Conservation (phyloP, 2,888 invertebrate species). For the Nomada ruficornis region DNA sequence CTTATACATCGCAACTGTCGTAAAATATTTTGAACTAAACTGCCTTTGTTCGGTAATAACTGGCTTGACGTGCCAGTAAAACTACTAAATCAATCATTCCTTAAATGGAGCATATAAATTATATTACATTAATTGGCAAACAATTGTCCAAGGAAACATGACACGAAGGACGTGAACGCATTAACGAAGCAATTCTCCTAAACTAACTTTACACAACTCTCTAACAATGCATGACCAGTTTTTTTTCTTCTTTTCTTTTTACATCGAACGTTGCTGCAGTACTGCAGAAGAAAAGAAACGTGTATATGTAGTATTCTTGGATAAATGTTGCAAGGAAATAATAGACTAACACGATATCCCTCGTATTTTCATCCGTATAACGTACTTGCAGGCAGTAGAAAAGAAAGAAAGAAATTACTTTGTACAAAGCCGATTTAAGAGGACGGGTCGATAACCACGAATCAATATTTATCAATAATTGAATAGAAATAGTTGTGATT, state of each 20-base stretch:
- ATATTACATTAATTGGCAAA: slow-evolving; percentile 57
- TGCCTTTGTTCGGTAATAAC: too few species aligned
- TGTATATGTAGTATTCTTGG: background rate
- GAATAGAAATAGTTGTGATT: slow-evolving; percentile 29
- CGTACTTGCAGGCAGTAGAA: slow-evolving; percentile 20
- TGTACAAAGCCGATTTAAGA: slow-evolving; percentile 46
- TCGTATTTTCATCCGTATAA: slow-evolving; percentile 7
- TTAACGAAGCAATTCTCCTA: slow-evolving; percentile 42
- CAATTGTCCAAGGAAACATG: slow-evolving; percentile 54
- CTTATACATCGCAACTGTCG: background rate
- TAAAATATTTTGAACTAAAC: background rate
- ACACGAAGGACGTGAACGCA: slow-evolving; percentile 50
- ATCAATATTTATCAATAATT: slow-evolving; percentile 32
- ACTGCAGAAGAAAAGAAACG: slow-evolving; percentile 26
- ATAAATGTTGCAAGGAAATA: slow-evolving; percentile 36
- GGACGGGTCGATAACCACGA: slow-evolving; percentile 53
- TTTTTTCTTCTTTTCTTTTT: slow-evolving; percentile 23
- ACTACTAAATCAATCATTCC: slow-evolving; percentile 27
- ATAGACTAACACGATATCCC: slow-evolving; percentile 5
- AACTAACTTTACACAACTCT: slow-evolving; percentile 49
- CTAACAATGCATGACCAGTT: slow-evolving; percentile 42
- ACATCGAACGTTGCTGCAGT: slow-evolving; percentile 20
- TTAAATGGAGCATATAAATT: slow-evolving; percentile 44
- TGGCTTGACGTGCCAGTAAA: slow-evolving; percentile 14
- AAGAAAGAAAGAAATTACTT: slow-evolving; percentile 15